phyloP scores from a whole-genome alignment of 2,888 invertebrate genomes.

The Tetanocera ferruginea region DNA sequence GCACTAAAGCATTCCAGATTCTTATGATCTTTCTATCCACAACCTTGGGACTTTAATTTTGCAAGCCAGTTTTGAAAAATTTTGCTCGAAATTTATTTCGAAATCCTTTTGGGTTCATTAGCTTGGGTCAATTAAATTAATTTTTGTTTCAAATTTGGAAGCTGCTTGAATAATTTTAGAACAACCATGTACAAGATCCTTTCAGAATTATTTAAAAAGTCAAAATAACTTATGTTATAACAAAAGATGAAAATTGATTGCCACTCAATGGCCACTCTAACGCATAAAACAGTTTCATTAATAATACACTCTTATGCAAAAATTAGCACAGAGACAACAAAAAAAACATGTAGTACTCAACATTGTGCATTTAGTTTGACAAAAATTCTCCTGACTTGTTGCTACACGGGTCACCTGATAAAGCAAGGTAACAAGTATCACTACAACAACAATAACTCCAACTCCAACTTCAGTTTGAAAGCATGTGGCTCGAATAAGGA shows the following conservation, averaged over 20 bases:
- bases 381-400: not conserved
- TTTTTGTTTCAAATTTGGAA: too few species aligned
- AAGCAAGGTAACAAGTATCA: slow-evolving; percentile 26
- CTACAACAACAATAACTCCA: slow-evolving; percentile 43
- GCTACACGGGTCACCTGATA: slow-evolving; percentile 21
- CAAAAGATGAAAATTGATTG: not conserved
- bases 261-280: not conserved
- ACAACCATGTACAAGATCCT: too few species aligned
- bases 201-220: not conserved
- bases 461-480: not conserved
- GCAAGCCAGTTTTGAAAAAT: too few species aligned
- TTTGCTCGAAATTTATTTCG: too few species aligned
- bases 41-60: too few species aligned
- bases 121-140: too few species aligned
- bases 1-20: too few species aligned
- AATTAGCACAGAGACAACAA: slow-evolving; percentile 19
- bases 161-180: too few species aligned
- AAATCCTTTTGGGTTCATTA: too few species aligned
- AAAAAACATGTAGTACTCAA: not conserved
- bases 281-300: not conserved
- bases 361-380: not conserved
- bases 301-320: slow-evolving; percentile 7
- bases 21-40: too few species aligned
- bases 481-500: slow-evolving; percentile 46
- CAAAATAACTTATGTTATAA: too few species aligned